Evolutionary conservation across 2,888 invertebrate species (phyloP).

Genomic region (Phasia obesa): DNA sequence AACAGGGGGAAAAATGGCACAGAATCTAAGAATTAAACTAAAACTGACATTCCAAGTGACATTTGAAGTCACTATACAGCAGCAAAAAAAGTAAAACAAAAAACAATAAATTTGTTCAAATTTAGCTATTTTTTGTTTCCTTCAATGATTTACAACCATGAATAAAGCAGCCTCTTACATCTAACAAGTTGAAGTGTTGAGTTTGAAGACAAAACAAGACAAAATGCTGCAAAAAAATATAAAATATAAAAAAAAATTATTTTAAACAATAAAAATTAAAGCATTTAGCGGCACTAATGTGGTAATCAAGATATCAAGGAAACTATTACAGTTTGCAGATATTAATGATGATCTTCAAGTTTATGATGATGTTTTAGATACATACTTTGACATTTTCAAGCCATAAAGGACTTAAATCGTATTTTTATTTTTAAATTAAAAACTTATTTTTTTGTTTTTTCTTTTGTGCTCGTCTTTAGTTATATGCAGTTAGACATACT

Average conservation of each 20-base stretch:
- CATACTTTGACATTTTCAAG: conserved; percentile 63
- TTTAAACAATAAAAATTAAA: conserved; percentile 47
- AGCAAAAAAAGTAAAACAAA: conserved; percentile 10
- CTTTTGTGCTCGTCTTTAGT: neutral
- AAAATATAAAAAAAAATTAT: neutral
- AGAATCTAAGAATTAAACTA: conserved; percentile 63
- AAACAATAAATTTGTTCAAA: conserved; percentile 48
- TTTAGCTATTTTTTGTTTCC: conserved; percentile 16
- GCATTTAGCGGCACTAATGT: conserved; percentile 28
- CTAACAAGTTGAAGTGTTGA: conserved; percentile 43
- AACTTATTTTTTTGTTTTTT: conserved; percentile 16
- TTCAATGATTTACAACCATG: conserved; percentile 34
- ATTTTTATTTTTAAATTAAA: conserved; percentile 52
- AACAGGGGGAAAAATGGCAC: neutral
- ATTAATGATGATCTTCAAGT: conserved; percentile 13
- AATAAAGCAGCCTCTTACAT: conserved; percentile 56
- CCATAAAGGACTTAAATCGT: conserved; percentile 30
- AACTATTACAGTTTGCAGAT: conserved; percentile 27
- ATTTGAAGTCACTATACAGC: conserved; percentile 59
- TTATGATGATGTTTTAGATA: conserved; percentile 30
- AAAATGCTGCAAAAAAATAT: conserved; percentile 24
- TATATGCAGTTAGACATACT: neutral
- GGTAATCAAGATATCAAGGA: conserved; percentile 64
- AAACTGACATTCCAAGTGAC: conserved; percentile 70
- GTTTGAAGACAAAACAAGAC: conserved; percentile 35